Conservation (phyloP, 2,113 vertebrate species). For the Petroica traversi region DNA sequence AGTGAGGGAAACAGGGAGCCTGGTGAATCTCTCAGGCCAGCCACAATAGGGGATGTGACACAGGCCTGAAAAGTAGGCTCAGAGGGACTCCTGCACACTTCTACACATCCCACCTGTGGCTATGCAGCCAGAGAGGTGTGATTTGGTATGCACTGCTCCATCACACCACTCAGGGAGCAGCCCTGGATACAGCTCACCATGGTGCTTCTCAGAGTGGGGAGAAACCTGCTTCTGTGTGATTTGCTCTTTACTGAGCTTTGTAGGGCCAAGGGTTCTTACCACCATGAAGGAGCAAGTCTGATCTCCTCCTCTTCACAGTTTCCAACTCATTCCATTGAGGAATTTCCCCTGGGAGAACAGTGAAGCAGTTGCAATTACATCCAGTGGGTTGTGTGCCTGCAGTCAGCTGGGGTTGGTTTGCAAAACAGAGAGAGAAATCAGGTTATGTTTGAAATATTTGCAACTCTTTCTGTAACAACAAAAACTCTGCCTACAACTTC, state of each 20-base stretch:
- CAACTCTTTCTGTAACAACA: conserved; percentile 13
- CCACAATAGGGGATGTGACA: not conserved
- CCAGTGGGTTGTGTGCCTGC: not conserved
- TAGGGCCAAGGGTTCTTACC: not conserved
- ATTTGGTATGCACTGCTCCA: not conserved
- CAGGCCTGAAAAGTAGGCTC: not conserved
- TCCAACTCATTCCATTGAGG: not conserved
- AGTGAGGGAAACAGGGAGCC: not conserved
- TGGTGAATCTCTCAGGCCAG: not conserved
- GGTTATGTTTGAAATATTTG: not conserved
- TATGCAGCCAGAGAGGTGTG: not conserved
- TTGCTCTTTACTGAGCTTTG: not conserved
- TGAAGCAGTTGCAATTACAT: not conserved
- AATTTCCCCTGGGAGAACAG: not conserved
- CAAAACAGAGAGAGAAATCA: not conserved
- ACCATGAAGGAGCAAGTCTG: not conserved
- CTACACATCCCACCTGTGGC: not conserved
- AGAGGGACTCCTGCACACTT: not conserved
- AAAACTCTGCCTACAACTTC: not conserved
- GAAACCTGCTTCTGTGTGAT: not conserved
- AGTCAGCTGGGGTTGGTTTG: not conserved
- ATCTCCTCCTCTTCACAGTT: not conserved
- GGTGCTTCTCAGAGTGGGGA: not conserved
- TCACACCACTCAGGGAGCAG: rapidly evolving
- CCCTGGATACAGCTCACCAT: not conserved